Percentiles rank a stretch among this genome's conserved stretches.
These are phyloP conservation scores for Atherinomorus stipes DNA, from an alignment of 2,113 vertebrate genomes.

Conservation along the genomic window DNA sequence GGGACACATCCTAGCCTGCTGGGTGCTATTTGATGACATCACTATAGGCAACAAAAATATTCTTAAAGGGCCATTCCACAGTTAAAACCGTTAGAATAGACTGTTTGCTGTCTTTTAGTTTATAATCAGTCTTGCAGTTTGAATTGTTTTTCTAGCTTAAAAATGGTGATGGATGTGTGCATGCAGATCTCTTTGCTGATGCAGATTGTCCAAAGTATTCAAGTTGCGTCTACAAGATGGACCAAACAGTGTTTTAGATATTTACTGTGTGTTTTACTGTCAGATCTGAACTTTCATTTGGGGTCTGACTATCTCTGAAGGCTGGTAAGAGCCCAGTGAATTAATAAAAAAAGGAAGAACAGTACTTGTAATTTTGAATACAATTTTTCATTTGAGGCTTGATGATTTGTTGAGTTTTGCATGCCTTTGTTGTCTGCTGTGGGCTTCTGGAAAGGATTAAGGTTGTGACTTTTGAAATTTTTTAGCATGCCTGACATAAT, in stretches of 20 bases:
- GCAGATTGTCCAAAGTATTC: conserved; percentile 5
- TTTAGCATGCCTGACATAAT: neutral
- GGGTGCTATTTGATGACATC: too few species aligned
- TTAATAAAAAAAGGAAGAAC: too few species aligned
- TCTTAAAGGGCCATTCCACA: too few species aligned
- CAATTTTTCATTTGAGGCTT: conserved; percentile 10
- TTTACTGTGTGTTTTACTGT: conserved; percentile 14
- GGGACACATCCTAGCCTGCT: too few species aligned
- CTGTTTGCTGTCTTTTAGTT: neutral
- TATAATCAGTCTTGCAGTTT: neutral
- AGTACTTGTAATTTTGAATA: neutral
- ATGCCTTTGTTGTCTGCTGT: conserved; percentile 4
- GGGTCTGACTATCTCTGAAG: conserved; percentile 3
- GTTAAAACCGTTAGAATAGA: neutral
- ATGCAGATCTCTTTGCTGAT: neutral
- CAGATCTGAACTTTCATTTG: conserved; percentile 16
- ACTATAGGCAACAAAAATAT: too few species aligned
- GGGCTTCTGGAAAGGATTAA: conserved; percentile 21
- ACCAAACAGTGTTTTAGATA: conserved; percentile 16
- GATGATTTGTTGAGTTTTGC: conserved; percentile 38
- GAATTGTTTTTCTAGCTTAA: conserved; percentile 11
- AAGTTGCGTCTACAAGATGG: neutral
- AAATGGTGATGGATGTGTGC: neutral
- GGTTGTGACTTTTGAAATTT: neutral
- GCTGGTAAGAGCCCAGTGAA: conserved; percentile 23